Base-by-base conservation (phyloP, 2,113 vertebrate genomes). In the Oryzias celebensis region DNA sequence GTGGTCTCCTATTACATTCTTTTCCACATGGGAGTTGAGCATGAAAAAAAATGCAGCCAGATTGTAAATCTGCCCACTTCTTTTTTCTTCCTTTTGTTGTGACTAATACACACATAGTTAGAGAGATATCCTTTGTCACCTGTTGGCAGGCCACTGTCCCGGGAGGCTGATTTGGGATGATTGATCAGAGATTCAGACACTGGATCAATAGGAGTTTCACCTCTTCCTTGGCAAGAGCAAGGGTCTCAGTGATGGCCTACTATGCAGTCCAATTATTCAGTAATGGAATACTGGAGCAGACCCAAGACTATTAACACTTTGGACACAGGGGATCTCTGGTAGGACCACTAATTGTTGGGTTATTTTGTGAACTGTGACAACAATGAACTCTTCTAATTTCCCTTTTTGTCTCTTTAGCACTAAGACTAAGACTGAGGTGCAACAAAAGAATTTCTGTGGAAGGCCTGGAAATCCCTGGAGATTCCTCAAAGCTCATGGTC, bases 121-220 rank as follows among this genome's bases (percentile, higher is more conserved):
- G 81, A 81, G 73, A 85, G 78, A 82, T 73, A 82, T 87, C 76
- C 76, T 85, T 79, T 82, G 82, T 84, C 85, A 86, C 87, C 76
- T 78, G 81, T 70, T 84, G 70, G 67, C 61, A 23, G 62, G 54
- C 42, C 58, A 14, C 60, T 42, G 2, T 85, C 85, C 84, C 85
- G 0, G 0, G 82, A 76, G 88, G 79, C 85, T 88, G 87, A 86
- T 90, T 90, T 87, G 81, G 81, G 75, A 52, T 86, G 88, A 90
- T 88, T 88, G 88, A 88, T 90, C 82, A 87, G 82, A 75, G 78
- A 87, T 84, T 83, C 66, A 76, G 87, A 90, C 82, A 78, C 58
- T n/a, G 74, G 87, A 90, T 90, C 88, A 84, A 90, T 90, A 84
- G 77, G 77, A 78, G 75, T 88, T 82, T 87, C 84, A 81, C 84